Percentiles rank a stretch among this genome's conserved stretches.
phyloP scores from a whole-genome alignment of 2,888 invertebrate genomes.

The Habrosyne pyritoides region DNA sequence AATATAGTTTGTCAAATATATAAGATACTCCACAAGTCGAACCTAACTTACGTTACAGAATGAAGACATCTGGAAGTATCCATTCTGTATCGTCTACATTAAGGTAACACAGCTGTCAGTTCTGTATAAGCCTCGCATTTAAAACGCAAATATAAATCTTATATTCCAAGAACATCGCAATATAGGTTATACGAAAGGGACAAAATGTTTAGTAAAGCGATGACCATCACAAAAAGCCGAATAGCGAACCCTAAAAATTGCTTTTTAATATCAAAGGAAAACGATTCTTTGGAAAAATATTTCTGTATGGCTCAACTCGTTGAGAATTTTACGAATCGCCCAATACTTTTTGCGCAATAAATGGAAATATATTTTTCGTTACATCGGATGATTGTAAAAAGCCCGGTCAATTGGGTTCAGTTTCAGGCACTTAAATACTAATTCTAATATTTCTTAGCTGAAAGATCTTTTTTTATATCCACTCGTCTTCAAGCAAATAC shows the following conservation, averaged over 20 bases:
- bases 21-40: too few relatives aligned
- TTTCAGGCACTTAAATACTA: neutral
- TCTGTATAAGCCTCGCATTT: neutral
- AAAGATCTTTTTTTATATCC: too few relatives aligned
- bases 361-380: conserved; percentile 10
- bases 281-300: conserved; percentile 7
- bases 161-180: conserved; percentile 1
- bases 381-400: neutral
- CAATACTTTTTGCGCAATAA: neutral
- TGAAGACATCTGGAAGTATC: neutral
- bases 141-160: neutral
- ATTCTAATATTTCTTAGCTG: too few relatives aligned
- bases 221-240: conserved; percentile 9
- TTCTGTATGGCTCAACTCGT: conserved; percentile 1
- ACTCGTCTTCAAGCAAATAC: neutral
- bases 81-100: neutral
- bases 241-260: conserved; percentile 7
- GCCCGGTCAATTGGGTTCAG: neutral
- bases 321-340: neutral
- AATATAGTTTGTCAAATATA: too few relatives aligned
- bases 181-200: neutral
- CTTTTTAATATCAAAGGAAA: conserved; percentile 14
- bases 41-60: too few relatives aligned
- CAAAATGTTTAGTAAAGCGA: conserved; percentile 1
- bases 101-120: neutral